Base-by-base conservation (phyloP, 2,113 vertebrate species). In the Nyctereutes procyonoides region DNA sequence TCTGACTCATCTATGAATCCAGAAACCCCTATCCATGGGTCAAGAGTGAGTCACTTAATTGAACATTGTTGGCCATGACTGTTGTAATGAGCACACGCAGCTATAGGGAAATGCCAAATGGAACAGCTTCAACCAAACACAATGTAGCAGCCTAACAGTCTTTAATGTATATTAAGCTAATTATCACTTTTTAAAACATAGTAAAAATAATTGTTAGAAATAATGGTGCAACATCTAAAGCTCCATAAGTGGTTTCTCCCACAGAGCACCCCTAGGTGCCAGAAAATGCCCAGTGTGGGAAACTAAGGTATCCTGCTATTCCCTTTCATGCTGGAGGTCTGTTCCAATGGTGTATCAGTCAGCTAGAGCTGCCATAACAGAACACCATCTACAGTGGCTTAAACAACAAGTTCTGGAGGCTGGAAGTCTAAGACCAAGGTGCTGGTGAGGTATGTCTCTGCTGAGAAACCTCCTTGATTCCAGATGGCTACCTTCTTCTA, bases 401-500 rank as follows among this genome's bases (percentile, higher is more conserved):
- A 53, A 48, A 48, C 17, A n/a, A 69, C 89, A 71, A 63, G 63
- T 24, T 88, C 73, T 3, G 5, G 51, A 48, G 73, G 35, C 22
- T 53, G 55, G 55, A 51, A 62, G 67, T 51, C 19, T 28, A 56
- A 56, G 71, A 32, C 30, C 38, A 53, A 73, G 56, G 55, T 38
- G 63, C 32, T 30, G 43, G 65, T 26, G 30, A 10, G 10, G 51
- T 6, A 14, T 6, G 13, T 2, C 65, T 69, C 77, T 43, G 35
- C 7, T 10, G 28, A 74, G 65, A 51, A 51, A 8, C 0, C 43
- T 53, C 7, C 8, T 26, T 4, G 8, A 3, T 16, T 63, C 8
- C 8, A n/a, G 48, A 38, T 0, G 12, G 67, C n/a, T 15, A 2
- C 17, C 22, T 17, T 38, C 48, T 13, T 3, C 9, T 10, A 8